Base-by-base conservation (phyloP, 2,888 invertebrate genomes). In the Opisthograptis luteolata region DNA sequence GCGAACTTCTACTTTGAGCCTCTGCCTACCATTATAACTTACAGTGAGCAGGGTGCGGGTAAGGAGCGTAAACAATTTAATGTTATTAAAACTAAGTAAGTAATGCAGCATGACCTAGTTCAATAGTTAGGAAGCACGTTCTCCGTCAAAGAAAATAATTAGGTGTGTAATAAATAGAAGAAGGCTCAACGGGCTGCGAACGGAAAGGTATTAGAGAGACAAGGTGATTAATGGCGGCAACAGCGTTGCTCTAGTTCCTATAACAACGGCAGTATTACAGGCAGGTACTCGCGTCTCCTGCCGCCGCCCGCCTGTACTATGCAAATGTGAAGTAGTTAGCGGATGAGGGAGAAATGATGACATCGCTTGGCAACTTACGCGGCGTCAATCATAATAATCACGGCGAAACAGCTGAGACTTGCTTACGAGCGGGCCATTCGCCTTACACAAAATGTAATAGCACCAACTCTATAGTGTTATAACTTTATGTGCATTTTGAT, bases 121-220 rank as follows among this genome's bases (percentile, higher is more conserved):
- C 73, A 70, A 73, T 78, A 79, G 75, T 73, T 77, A 73, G 72
- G 70, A 73, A 75, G 64, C 66, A 68, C 74, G 74, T 74, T 76
- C 71, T 64, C 71, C 78, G 81, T 76, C 79, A 79, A 83, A 84
- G 83, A 85, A 85, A 87, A 84, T 87, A 87, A 87, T 87, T 87
- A 83, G n/a, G n/a, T n/a, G n/a, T 80, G 78, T 83, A 83, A 81
- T 85, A 85, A 86, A 84, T 79, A 84, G 82, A 77, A 78, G 81
- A 78, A 76, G 81, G 79, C 73, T 79, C 70, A n/a, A 70, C 72
- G 70, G 81, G 74, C 79, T 79, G 74, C 80, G 84, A 87, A 85
- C 83, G 84, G 82, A 82, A 86, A 84, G 84, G 81, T 87, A 87
- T 87, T 87, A 86, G 81, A 81, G 82, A 84, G 84, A 84, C 84